Evolutionary conservation across 1,140 invertebrate species (phyloP).

Genomic region (Tachypleus tridentatus): DNA sequence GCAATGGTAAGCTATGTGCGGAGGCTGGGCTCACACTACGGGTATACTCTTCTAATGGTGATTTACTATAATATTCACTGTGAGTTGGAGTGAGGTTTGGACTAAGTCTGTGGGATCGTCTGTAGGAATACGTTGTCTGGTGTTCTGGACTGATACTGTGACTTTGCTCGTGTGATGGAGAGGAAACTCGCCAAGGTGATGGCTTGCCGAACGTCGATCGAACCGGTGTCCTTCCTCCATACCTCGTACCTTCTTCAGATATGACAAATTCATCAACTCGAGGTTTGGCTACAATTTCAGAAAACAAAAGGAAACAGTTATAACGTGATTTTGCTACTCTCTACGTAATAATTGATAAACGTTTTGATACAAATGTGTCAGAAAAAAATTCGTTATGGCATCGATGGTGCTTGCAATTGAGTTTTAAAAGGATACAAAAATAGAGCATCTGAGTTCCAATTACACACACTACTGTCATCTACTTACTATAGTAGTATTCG

Average conservation of each 20-base stretch:
- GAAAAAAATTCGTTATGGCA: too few relatives aligned
- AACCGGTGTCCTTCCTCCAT: conserved; percentile 11
- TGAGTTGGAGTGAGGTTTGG: conserved; percentile 16
- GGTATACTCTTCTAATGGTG: conserved; percentile 37
- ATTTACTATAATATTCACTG: conserved; percentile 38
- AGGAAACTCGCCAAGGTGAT: conserved; percentile 5
- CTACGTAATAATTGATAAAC: too few relatives aligned
- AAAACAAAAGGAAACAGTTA: too few relatives aligned
- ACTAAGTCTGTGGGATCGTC: conserved; percentile 55
- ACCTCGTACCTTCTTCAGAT: conserved; percentile 14
- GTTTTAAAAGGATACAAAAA: too few relatives aligned
- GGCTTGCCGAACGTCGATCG: conserved; percentile 8
- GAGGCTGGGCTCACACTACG: conserved; percentile 35
- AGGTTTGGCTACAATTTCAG: conserved; percentile 17
- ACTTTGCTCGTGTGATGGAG: conserved; percentile 9
- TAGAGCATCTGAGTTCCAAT: too few relatives aligned
- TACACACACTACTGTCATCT: too few relatives aligned
- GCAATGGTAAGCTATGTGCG: conserved; percentile 20
- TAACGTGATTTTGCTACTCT: too few relatives aligned
- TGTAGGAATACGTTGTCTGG: conserved; percentile 33
- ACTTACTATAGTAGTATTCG: too few relatives aligned
- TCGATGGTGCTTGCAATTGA: too few relatives aligned
- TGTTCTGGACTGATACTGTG: conserved; percentile 18
- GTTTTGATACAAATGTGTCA: too few relatives aligned
- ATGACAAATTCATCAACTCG: conserved; percentile 20